Conservation (phyloP, 1,140 invertebrate species). For the Drosophila aff. region DNA sequence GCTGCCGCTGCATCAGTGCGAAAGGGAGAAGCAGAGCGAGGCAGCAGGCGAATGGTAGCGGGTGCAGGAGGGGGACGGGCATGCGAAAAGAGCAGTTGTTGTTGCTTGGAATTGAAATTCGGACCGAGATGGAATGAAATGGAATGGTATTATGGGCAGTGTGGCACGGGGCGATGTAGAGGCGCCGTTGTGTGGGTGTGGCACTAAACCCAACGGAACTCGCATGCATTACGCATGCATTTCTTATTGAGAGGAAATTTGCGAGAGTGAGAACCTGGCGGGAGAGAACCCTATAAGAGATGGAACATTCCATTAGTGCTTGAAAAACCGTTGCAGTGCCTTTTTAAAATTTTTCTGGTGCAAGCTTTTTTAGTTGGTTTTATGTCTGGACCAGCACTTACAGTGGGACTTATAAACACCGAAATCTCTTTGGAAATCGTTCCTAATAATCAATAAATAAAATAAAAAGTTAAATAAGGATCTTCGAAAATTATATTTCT, state of each 20-base stretch:
- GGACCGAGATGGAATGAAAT: conserved; percentile 36
- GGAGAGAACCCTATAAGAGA: conserved; percentile 26
- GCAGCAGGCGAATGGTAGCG: conserved; percentile 31
- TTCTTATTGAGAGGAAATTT: conserved; percentile 70
- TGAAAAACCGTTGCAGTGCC: conserved; percentile 47
- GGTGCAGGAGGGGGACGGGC: conserved; percentile 25
- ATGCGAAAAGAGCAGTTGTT: conserved; percentile 28
- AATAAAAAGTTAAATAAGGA: background rate
- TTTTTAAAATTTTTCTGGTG: conserved; percentile 31
- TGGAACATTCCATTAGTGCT: conserved; percentile 44
- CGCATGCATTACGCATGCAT: conserved; percentile 71
- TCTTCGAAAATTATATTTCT: background rate
- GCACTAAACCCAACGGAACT: conserved; percentile 65
- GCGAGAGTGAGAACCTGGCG: conserved; percentile 14
- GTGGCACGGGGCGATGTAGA: conserved; percentile 4
- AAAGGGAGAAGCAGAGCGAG: conserved; percentile 29
- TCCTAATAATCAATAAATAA: background rate
- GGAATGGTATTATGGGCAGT: conserved; percentile 29
- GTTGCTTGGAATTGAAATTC: conserved; percentile 44
- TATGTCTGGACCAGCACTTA: background rate
- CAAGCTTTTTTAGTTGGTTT: conserved; percentile 6
- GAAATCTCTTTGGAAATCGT: no score
- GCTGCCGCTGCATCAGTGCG: conserved; percentile 42
- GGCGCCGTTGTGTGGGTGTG: conserved; percentile 68
- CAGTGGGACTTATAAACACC: background rate